phyloP scores from a whole-genome alignment of 2,113 vertebrate genomes.

The Zapornia atra region DNA sequence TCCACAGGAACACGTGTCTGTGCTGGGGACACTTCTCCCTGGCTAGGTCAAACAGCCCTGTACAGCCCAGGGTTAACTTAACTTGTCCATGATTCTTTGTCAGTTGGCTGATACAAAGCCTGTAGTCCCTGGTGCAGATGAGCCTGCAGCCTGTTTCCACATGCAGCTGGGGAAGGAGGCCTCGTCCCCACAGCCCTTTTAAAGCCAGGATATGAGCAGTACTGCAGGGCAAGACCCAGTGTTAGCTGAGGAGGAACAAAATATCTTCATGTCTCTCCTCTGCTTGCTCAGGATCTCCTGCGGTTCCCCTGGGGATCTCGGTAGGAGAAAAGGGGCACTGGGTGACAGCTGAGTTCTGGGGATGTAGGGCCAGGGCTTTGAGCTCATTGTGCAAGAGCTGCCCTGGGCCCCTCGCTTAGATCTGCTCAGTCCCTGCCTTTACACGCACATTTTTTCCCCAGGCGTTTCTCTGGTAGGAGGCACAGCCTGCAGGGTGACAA shows the following conservation, averaged over 20 bases:
- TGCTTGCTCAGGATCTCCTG: background rate
- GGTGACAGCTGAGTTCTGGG: background rate
- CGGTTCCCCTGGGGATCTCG: background rate
- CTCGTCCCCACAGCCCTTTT: background rate
- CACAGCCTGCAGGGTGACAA: conserved; percentile 47
- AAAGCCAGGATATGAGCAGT: background rate
- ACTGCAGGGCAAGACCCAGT: background rate
- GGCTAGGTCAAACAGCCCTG: background rate
- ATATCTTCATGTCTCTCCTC: background rate
- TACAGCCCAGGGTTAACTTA: background rate
- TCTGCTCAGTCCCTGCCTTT: conserved; percentile 19
- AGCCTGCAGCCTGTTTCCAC: background rate
- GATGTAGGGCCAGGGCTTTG: background rate
- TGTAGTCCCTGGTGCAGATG: background rate
- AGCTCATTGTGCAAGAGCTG: background rate
- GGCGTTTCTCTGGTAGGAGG: conserved; percentile 36
- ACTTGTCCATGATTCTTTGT: background rate
- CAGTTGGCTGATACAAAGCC: background rate
- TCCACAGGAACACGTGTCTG: background rate
- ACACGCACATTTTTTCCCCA: background rate
- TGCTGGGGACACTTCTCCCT: background rate
- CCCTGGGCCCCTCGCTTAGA: background rate
- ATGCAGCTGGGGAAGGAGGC: background rate
- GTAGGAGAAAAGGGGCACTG: background rate
- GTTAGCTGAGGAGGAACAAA: background rate